A percentile compares a stretch with the other conserved stretches of the same genome.
phyloP scores from a whole-genome alignment of 1,140 invertebrate species.

The Neodiprion virginianus region DNA sequence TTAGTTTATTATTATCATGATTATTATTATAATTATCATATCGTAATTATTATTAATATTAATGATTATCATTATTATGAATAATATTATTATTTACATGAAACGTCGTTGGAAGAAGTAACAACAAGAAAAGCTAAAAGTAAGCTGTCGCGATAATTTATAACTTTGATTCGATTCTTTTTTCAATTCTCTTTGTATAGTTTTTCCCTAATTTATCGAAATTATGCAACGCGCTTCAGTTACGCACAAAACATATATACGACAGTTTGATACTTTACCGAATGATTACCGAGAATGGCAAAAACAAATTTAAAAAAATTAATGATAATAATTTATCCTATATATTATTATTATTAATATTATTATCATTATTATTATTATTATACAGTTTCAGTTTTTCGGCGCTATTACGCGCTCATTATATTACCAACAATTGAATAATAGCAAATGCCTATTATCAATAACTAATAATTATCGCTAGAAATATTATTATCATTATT shows the following conservation, averaged over 20 bases:
- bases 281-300: no score
- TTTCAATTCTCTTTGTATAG: neutral
- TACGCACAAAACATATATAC: no score
- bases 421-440: neutral
- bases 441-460: neutral
- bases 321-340: neutral
- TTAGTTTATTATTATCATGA: constrained; percentile 46
- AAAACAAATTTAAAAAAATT: neutral
- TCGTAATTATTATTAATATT: constrained; percentile 31
- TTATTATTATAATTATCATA: constrained; percentile 39
- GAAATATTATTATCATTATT: neutral
- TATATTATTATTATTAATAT: constrained; percentile 7
- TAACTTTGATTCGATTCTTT: neutral
- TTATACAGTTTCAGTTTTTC: neutral
- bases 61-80: constrained; percentile 38
- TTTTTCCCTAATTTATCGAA: no score
- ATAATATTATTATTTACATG: constrained; percentile 24
- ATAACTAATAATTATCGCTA: neutral
- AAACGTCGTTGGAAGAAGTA: neutral
- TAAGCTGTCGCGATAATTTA: neutral
- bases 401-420: neutral
- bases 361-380: constrained; percentile 25
- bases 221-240: no score
- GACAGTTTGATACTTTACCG: no score
- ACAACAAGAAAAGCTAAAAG: neutral